Evolutionary conservation across 2,888 invertebrate species (phyloP), one percentile per base, ranked within the genome.

Genomic region (Hydraecia micacea): DNA sequence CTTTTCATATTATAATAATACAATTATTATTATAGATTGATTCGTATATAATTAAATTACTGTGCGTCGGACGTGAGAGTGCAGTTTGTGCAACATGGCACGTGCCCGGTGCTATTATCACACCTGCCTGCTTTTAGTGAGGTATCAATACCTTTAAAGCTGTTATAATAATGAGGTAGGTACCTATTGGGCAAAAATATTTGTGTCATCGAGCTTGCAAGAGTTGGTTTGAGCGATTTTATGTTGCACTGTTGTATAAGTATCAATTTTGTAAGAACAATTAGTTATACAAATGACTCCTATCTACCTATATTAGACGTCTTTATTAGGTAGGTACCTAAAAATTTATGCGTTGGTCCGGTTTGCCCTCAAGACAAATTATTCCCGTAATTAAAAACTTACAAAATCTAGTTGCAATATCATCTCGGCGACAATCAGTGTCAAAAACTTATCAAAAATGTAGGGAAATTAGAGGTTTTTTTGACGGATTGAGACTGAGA

Each of bases 31-130:
- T 66, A 42, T 69, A 67, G 67, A 81, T 86, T 79, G 71, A 86
- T 86, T 79, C 79, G 72, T 82, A 66, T 79, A 78, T 84, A 87
- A 89, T 87, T 87, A 84, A 83, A 82, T 82, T 83, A 82, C 63
- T 36, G 66, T 28, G 46, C 52, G 84, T 81, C 83, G 90, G 91
- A 90, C 74, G 81, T 92, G 91, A 92, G 81, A 86, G 77, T 86
- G 91, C 91, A 85, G 80, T 89, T 90, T 90, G 72, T 86, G 75
- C 86, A 86, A 76, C 68, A 86, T 76, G 88, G 74, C 87, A 81
- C 88, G 86, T 80, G 90, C 7, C 73, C 36, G 28, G 2, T 21
- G 42, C 42, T 77, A 55, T 80, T 79, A 79, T 49, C 62, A 77
- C 88, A 88, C 87, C 88, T 88, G 87, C 79, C 52, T 11, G 58